Evolutionary conservation across 2,797 vertebrate genomes (phyloP).

Genomic region (Philypnodon macrostomus): DNA sequence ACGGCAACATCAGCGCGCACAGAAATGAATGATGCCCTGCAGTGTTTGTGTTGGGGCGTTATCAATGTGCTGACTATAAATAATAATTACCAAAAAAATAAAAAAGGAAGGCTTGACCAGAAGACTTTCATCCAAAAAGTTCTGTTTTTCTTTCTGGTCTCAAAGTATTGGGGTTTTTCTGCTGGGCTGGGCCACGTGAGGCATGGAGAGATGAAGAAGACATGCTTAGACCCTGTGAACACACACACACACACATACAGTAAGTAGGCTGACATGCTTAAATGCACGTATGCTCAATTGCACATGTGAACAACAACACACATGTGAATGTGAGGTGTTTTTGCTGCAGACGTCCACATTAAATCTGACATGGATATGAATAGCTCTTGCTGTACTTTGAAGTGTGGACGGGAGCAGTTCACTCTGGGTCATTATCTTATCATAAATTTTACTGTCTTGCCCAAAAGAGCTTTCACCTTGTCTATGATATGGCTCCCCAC

Average conservation of each 20-base stretch:
- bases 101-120: conserved; percentile 74
- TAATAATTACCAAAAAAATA: conserved; percentile 79
- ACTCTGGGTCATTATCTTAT: conserved; percentile 67
- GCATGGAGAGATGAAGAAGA: conserved; percentile 53
- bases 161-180: conserved; percentile 69
- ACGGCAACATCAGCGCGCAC: conserved; percentile 72
- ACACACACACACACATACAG: background rate
- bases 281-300: conserved; percentile 11
- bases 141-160: conserved; percentile 77
- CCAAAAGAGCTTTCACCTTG: conserved; percentile 53
- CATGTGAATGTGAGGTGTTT: no score
- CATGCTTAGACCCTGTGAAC: conserved; percentile 17
- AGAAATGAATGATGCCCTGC: conserved; percentile 80
- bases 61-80: conserved; percentile 83
- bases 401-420: conserved; percentile 52
- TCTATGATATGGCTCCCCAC: conserved; percentile 59
- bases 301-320: no score
- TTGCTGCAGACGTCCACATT: no score
- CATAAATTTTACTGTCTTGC: conserved; percentile 67
- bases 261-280: conserved; percentile 23
- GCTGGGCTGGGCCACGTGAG: conserved; percentile 65
- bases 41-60: conserved; percentile 84
- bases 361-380: conserved; percentile 31
- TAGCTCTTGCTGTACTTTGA: conserved; percentile 60
- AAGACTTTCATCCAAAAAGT: conserved; percentile 73